These are phyloP conservation scores for Drymodes brunneopygia DNA, from an alignment of 2,113 vertebrate species.

Conservation along the genomic window DNA sequence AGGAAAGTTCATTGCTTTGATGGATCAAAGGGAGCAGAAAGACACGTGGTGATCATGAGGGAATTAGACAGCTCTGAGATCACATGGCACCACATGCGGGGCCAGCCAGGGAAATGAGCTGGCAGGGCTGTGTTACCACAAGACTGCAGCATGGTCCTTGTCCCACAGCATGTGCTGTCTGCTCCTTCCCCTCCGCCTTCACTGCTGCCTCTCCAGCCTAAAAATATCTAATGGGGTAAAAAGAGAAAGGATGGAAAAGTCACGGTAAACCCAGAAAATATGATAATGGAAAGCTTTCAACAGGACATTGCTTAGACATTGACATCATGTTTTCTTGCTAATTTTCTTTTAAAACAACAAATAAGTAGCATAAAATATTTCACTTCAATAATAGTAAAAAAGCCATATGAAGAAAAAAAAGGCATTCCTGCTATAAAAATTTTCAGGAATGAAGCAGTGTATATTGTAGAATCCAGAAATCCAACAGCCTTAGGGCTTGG, in stretches of 20 bases:
- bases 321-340: not conserved
- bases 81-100: not conserved
- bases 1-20: not conserved
- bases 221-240: not conserved
- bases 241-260: not conserved
- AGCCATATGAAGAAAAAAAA: not conserved
- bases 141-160: not conserved
- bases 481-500: not conserved
- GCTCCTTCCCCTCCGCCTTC: not conserved
- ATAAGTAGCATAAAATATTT: not conserved
- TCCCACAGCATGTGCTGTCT: not conserved
- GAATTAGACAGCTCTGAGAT: not conserved
- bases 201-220: not conserved
- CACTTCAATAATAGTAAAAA: not conserved
- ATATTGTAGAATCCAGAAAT: not conserved
- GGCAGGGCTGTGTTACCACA: not conserved
- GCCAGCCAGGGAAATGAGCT: not conserved
- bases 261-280: not conserved
- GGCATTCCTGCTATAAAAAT: not conserved
- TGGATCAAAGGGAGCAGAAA: not conserved
- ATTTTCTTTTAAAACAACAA: not conserved
- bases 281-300: not conserved
- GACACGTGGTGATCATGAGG: conserved; percentile 19
- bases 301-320: not conserved
- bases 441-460: not conserved